Base-by-base conservation (phyloP, 2,113 vertebrate species). In the Abramis brama region DNA sequence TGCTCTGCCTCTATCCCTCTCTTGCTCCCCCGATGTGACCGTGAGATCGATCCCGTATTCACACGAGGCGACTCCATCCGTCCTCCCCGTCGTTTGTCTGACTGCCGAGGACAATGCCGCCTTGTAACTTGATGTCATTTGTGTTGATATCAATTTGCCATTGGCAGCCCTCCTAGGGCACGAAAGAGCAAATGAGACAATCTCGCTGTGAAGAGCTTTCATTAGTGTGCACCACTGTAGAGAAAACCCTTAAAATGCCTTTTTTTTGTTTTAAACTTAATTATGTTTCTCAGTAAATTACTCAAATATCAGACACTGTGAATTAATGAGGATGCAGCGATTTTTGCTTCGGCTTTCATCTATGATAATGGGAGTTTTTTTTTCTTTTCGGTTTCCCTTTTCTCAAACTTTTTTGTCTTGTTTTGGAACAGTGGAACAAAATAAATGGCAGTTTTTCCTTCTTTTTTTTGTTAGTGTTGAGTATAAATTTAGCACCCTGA, bases 31-130 rank as follows among this genome's bases (percentile, higher is more conserved):
- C 43, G 27, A 36, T 62, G 75, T 33, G 76, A 70, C 79, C 57
- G 36, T 27, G 45, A 78, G 47, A 92, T 94, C 92, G 73, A 93
- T 93, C 88, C 75, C 21, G 47, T 47, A 59, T 76, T 80, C 85
- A 55, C 82, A 82, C 74, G 27, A 55, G 62, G 87, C 30, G 60
- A 73, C 80, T 87, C 73, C 62, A 74, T 71, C 79, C 66, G 36
- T 80, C 66, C 25, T n/a, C 78, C 43, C 83, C 86, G 62, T 78
- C 60, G 64, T 64, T 59, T 59, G 71, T 87, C 82, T 86, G 84
- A 64, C 75, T 81, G 50, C 71, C 76, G n/a, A 77, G 70, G 70
- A 89, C 82, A 84, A 86, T 79, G 85, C 62, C 62, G 73, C 25
- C 81, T 70, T 78, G 76, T 83, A 76, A 74, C 52, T 78, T 71